phyloP scores from a whole-genome alignment of 2,888 invertebrate species.

The Gibbula magus region DNA sequence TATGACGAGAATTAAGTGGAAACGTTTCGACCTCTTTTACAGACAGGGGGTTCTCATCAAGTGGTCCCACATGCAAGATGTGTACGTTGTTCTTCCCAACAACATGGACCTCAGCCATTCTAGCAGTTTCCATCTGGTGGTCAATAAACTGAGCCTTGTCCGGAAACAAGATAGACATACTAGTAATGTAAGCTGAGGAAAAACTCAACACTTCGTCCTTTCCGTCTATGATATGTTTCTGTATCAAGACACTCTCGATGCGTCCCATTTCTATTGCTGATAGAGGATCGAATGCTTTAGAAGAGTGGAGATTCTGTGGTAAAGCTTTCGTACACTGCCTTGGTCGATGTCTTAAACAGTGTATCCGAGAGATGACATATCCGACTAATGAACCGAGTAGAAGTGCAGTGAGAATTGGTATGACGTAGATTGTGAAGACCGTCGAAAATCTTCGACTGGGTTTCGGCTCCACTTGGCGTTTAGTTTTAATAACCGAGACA shows the following conservation, averaged over 20 bases:
- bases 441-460: too few relatives aligned
- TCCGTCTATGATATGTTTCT: not conserved
- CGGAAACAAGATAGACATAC: not conserved
- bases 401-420: too few relatives aligned
- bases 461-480: too few relatives aligned
- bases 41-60: not conserved
- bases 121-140: not conserved
- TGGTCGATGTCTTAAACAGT: too few relatives aligned
- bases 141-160: not conserved
- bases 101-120: not conserved
- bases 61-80: not conserved
- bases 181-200: not conserved
- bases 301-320: too few relatives aligned
- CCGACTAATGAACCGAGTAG: too few relatives aligned
- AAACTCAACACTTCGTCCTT: not conserved
- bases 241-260: not conserved
- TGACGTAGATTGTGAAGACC: too few relatives aligned
- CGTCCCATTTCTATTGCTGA: not conserved
- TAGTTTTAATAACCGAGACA: too few relatives aligned
- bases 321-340: too few relatives aligned
- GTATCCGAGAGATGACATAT: too few relatives aligned
- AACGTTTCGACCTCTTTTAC: not conserved
- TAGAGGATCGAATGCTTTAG: not conserved
- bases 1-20: not conserved
- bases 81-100: not conserved